Conservation (phyloP, 2,888 invertebrate genomes). For the Pelosia muscerda region DNA sequence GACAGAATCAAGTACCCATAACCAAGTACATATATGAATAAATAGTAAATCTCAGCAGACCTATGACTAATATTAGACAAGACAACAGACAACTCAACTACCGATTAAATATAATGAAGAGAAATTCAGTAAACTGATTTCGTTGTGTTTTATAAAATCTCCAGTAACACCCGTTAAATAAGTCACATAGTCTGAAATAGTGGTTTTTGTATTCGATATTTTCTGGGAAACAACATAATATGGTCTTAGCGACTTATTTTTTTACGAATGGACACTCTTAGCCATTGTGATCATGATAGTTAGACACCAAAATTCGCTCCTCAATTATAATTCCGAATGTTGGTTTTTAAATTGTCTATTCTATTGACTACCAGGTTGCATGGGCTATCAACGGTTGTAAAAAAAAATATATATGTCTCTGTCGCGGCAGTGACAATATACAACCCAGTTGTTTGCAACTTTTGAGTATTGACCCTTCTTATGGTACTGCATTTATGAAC, state of each 20-base stretch:
- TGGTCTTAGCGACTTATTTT: background rate
- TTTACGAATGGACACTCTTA: background rate
- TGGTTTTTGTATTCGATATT: no score
- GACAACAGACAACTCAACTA: background rate
- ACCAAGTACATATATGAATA: slow-evolving; percentile 11
- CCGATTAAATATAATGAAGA: no score
- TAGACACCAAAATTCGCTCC: background rate
- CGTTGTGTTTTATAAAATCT: background rate
- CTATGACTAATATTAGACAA: slow-evolving; percentile 7
- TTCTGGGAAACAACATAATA: background rate
- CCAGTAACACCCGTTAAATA: background rate
- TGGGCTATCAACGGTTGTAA: background rate
- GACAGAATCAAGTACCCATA: slow-evolving; percentile 11
- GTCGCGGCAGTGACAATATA: background rate
- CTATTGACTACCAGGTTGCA: background rate
- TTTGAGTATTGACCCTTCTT: background rate
- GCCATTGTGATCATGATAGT: background rate
- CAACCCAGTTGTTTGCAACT: background rate
- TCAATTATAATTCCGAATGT: background rate
- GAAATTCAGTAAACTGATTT: no score
- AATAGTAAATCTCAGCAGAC: slow-evolving; percentile 11
- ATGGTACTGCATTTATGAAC: background rate
- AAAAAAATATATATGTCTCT: background rate
- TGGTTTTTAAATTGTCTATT: background rate
- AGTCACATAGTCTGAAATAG: background rate